Evolutionary conservation across 2,113 vertebrate genomes (phyloP).

Genomic region (Gallinago media): DNA sequence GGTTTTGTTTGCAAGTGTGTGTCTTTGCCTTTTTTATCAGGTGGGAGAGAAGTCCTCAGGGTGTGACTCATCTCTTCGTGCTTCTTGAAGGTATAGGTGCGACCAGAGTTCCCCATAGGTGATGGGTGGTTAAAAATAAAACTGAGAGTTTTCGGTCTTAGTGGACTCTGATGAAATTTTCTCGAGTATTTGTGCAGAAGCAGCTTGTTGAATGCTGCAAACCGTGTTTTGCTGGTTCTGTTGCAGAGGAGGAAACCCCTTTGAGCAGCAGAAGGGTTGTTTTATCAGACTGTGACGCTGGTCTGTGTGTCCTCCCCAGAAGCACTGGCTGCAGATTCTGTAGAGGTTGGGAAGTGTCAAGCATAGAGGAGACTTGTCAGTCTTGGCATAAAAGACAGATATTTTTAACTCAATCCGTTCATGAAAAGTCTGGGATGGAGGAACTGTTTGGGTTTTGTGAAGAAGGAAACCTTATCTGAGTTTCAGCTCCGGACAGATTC

Average conservation of each 20-base stretch:
- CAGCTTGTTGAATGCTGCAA: neutral
- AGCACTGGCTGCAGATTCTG: neutral
- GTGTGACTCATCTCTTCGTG: neutral
- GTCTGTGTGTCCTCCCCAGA: neutral
- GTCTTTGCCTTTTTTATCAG: neutral
- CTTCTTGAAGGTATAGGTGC: neutral
- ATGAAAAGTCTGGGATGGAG: neutral
- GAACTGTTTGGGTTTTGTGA: neutral
- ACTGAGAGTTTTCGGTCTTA: neutral
- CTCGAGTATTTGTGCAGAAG: neutral
- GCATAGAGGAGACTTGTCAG: neutral
- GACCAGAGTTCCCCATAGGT: neutral
- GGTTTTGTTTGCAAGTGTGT: neutral
- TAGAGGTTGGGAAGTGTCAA: neutral
- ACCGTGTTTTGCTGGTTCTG: neutral
- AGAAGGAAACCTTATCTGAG: neutral
- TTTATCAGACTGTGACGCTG: fast-evolving
- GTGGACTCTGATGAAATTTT: neutral
- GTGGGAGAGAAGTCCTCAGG: neutral
- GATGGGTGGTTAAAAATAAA: neutral
- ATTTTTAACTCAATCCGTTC: neutral
- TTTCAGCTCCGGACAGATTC: neutral
- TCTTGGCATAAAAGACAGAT: neutral
- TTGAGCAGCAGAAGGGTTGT: neutral
- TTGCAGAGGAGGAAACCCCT: neutral